Base-by-base conservation (phyloP, 2,888 invertebrate species). In the Drosophila kambysellisi region DNA sequence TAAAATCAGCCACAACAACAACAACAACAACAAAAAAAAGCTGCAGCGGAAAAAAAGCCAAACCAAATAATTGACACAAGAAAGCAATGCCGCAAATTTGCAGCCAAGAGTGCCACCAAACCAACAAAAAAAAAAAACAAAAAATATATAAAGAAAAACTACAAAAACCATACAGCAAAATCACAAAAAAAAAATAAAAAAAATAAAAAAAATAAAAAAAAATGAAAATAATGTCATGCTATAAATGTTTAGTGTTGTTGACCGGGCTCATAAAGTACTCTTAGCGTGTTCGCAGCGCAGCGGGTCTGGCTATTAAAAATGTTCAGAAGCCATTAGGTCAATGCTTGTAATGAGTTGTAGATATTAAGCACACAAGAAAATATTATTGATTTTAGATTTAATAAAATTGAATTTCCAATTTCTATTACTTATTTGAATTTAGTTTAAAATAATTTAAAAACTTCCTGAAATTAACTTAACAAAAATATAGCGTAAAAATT, bases 21-120 rank as follows among this genome's bases (percentile, higher is more conserved):
- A 25, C 43, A 54, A 39, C 59, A 75, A 12, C 59, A 71, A 17
- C 65, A 63, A 46, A 43, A 52, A 70, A 61, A 37, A 64, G 58
- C 43, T 61, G 30, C 20, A 25, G 30, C 5, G 41, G 60, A 65
- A 57, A 62, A 80, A 81, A 73, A 72, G 65, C 39, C 29, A 29
- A 81, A 64, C 74, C 76, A 88, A 89, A 92, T 92, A 92, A 92
- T 92, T 92, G 92, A 92, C 92, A 92, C 92, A 92, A 92, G 91
- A 92, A 92, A 92, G 92, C 91, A 88, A 88, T 90, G 93, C 93
- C 93, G 93, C 92, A 83, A 86, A 87, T 86, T 85, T 86, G 78
- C 84, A 53, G 50, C 68, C 56, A 67, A 29, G 29, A 41, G n/a
- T 32, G 37, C 35, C 57, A 54, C 25, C 11, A 4, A 52, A 56